A percentile compares a stretch with the other conserved stretches of the same genome.
Evolutionary conservation across 2,113 vertebrate genomes (phyloP).

Genomic region (Chionomys nivalis): DNA sequence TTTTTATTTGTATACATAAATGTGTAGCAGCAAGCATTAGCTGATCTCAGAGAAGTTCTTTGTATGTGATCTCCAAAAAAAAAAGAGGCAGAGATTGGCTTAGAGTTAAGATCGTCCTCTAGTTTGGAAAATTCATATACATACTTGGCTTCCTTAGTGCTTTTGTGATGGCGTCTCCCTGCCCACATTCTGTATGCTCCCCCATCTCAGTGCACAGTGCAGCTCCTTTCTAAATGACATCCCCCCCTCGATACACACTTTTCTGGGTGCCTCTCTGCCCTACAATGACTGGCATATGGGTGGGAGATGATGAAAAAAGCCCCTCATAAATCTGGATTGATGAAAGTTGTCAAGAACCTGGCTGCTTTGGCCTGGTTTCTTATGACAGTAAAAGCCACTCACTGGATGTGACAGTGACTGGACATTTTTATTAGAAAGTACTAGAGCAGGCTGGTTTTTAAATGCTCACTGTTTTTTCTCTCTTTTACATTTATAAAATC

Average conservation of each 20-base stretch:
- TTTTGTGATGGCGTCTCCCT: not conserved
- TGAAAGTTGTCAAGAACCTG: conserved; percentile 62
- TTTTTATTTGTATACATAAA: not conserved
- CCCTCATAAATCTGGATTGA: conserved; percentile 62
- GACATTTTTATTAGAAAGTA: conserved; percentile 74
- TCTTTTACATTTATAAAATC: conserved; percentile 19
- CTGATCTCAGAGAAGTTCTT: not conserved
- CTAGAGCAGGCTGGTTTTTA: conserved; percentile 22
- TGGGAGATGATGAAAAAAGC: conserved; percentile 62
- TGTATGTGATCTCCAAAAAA: conserved; percentile 12
- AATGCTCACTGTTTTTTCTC: conserved; percentile 31
- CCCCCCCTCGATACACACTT: not conserved
- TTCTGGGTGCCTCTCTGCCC: not conserved
- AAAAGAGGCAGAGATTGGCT: not conserved
- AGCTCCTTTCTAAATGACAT: conserved; percentile 44
- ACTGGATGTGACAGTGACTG: conserved; percentile 28
- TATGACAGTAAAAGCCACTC: not conserved
- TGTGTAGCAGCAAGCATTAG: not conserved
- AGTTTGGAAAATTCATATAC: not conserved
- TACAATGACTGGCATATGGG: conserved; percentile 61
- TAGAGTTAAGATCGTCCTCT: not conserved
- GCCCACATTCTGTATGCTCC: not conserved
- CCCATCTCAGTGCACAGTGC: not conserved
- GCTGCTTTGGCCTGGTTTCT: conserved; percentile 51
- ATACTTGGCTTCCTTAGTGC: not conserved